Base-by-base conservation (phyloP, 2,113 vertebrate genomes). In the Pelvicachromis taeniatus region DNA sequence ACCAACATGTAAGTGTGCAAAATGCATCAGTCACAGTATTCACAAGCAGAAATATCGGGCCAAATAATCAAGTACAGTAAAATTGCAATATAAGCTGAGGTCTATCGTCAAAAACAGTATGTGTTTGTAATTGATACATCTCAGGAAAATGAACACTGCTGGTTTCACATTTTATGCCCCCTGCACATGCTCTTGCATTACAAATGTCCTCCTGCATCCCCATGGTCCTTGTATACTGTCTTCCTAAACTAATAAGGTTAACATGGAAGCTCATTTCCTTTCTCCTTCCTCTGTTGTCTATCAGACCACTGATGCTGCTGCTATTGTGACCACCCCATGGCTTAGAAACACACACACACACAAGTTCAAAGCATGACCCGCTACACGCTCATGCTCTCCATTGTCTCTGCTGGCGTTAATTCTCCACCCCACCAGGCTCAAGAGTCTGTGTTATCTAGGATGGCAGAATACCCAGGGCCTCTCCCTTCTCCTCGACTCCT, bases 401-500 rank as follows among this genome's bases (percentile, higher is more conserved):
- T 92, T 87, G 88, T 90, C 86, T 92, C 86, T 88, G 81, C 17
- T 68, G 75, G 81, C 21, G 26, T 77, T 90, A 80, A 91, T 90
- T 90, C 89, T 82, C 82, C 80, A 87, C 75, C 85, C 85, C 87
- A 88, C 78, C 79, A 85, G 56, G 85, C 87, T 70, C 70, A 56
- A 87, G 86, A 91, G 83, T 85, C 26, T 6, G 84, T 80, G 82
- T 93, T 93, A 94, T 95, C 91, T 91, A 38, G 90, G 83, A 91
- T 91, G 91, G 85, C 91, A 93, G 91, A 89, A 92, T 84, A 94
- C 89, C 89, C 88, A 89, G 81, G 90, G 87, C 93, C 89, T 90
- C 91, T 94, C 90, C 83, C 88, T 77, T 93, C 88, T 88, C 86
- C 89, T 89, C 55, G 73, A 83, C 85, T 91, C 85, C 89, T 92